phyloP scores from a whole-genome alignment of 2,797 vertebrate genomes.

The Molossus molossus region DNA sequence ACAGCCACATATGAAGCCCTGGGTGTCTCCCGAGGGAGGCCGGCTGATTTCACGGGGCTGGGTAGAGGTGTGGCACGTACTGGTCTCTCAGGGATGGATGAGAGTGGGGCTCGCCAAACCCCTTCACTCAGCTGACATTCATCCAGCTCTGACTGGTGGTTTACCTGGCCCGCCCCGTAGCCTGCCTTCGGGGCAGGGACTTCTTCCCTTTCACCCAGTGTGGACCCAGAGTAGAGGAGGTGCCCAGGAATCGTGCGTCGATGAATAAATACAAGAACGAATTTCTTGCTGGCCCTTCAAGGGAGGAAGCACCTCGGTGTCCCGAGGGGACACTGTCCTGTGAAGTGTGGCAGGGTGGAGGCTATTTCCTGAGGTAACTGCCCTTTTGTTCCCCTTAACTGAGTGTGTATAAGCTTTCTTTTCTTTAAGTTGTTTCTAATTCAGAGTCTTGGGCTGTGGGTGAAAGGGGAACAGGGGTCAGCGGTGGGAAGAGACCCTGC shows the following conservation, averaged over 20 bases:
- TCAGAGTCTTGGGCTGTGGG: not conserved
- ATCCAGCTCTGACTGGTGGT: not conserved
- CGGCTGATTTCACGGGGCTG: not conserved
- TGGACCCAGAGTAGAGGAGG: not conserved
- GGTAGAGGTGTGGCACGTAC: not conserved
- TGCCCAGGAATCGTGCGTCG: not conserved
- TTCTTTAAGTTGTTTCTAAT: not conserved
- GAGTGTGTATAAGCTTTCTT: not conserved
- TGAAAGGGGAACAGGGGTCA: not conserved
- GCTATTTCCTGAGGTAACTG: not conserved
- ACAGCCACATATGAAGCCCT: not conserved
- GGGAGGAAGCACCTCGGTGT: not conserved
- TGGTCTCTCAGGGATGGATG: not conserved
- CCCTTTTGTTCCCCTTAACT: not conserved
- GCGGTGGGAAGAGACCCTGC: not conserved
- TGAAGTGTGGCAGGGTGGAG: not conserved
- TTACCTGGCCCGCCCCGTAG: not conserved
- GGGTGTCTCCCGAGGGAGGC: not conserved
- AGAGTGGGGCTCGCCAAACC: not conserved
- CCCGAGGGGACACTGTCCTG: not conserved
- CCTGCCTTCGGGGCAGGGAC: not conserved
- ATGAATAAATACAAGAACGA: not conserved
- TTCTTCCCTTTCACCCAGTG: no score
- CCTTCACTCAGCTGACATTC: not conserved
- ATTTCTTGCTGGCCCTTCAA: not conserved